Base-by-base conservation (phyloP, 2,797 vertebrate genomes). In the Alosa sapidissima region DNA sequence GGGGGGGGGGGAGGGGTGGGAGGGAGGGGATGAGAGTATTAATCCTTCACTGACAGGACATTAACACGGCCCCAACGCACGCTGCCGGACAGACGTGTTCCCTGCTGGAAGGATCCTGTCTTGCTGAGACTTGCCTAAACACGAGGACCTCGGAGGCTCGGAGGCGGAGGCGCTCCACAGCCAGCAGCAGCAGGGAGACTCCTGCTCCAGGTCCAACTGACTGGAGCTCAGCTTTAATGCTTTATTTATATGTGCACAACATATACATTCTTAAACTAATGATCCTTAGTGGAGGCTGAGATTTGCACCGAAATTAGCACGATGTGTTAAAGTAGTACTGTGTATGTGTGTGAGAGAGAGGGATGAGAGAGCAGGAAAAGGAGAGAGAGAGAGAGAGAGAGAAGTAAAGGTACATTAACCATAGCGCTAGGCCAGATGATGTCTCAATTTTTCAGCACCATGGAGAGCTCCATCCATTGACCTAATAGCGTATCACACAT, bases 381-480 rank as follows among this genome's bases (percentile, higher is more conserved):
- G 68, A 75, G 68, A 75, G 36, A 45, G 68, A 75, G 36, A 45
- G 36, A 45, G 36, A 45, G n/a, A 75, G 2, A 75, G 68, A 62
- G 36, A 75, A 8, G 68, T 13, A 41, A 19, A 75, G 68, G 36
- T 41, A 7, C 36, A 45, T 41, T 75, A 75, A 14, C 36, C 36
- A 45, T 36, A 72, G 65, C 36, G 36, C 28, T 7, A 3, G 33
- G 68, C 33, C 1, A 41, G 14, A 45, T 16, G 36, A 75, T 14
- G 68, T 75, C 36, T 75, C 14, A 2, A 8, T 75, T 16, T 72
- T 45, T 75, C 68, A 75, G 68, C 68, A 75, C 68, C 68, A 75
- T 45, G 68, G 68, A 75, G 68, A 75, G 68, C 33, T 19, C 5
- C 68, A 1, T 3, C 33, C 68, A 41, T 16, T 45, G 68, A 5